Base-by-base conservation (phyloP, 2,113 vertebrate species). In the Oryzias curvinotus region DNA sequence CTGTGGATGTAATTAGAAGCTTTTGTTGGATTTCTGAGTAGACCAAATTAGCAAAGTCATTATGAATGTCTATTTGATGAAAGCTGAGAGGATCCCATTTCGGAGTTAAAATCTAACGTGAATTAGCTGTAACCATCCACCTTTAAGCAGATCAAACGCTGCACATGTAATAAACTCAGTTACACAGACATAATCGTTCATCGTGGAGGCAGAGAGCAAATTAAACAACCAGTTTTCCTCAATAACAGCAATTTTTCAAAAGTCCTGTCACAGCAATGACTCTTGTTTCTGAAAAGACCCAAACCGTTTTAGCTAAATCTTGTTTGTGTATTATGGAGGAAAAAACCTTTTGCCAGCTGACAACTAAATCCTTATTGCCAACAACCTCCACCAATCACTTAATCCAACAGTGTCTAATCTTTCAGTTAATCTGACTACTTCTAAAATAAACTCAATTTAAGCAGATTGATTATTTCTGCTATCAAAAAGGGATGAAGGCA, bases 401-500 rank as follows among this genome's bases (percentile, higher is more conserved):
- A 83, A 82, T 79, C 77, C 61, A 41, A 57, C 8, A n/a, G 48
- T 64, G 62, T 58, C 46, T 89, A 84, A 89, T 88, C 84, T 81
- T 62, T 45, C 52, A 57, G 64, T 75, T 87, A 82, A 90, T 89
- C 85, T 58, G 28, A 30, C 62, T 48, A 25, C 59, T 5, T 58
- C 68, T 73, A 66, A 48, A 46, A 53, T 25, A 43, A 60, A 56
- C 43, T 36, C 14, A 25, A 48, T 57, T 44, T 49, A 56, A 82
- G 62, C 71, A 75, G 67, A 81, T 68, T 61, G 58, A 49, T 73
- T 41, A 77, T 85, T 75, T 66, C 45, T 23, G 58, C 52, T 63
- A 16, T 47, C 48, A 56, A 70, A 78, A 69, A 63, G 14, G 44
- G 21, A 7, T 7, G 47, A 42, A 17, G 55, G 25, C 4, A 17